Evolutionary conservation across 2,797 vertebrate species (phyloP).

Genomic region (Enteromius unitaeniatus): DNA sequence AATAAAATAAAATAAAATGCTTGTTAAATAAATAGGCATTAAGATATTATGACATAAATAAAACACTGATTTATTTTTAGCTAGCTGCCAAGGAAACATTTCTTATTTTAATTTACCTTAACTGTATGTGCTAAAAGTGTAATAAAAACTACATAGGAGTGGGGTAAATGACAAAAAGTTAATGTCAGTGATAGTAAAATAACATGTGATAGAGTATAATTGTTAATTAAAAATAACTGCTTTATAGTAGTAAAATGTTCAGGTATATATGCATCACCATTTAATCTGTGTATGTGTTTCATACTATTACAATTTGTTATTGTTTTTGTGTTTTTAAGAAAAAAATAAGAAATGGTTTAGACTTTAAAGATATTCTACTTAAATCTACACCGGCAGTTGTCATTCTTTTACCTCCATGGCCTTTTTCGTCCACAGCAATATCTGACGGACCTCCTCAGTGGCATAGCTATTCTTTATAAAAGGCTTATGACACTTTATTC

Average conservation of each 20-base stretch:
- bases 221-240: background rate
- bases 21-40: background rate
- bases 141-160: background rate
- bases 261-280: background rate
- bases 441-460: background rate
- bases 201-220: background rate
- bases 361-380: background rate
- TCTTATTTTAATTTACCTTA: background rate
- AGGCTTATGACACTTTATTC: background rate
- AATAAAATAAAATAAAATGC: background rate
- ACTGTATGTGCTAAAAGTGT: background rate
- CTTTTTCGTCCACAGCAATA: background rate
- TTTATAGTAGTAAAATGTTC: background rate
- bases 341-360: no score
- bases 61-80: background rate
- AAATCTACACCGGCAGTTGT: background rate
- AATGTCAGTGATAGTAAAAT: background rate
- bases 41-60: background rate
- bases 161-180: background rate
- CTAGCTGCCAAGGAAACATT: background rate
- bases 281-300: background rate
- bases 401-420: background rate
- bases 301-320: background rate
- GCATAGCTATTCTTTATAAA: background rate
- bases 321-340: slow-evolving; percentile 7